Percentiles rank a stretch among this genome's conserved stretches.
phyloP scores from a whole-genome alignment of 2,888 invertebrate genomes.

The Allolobophora icterica region DNA sequence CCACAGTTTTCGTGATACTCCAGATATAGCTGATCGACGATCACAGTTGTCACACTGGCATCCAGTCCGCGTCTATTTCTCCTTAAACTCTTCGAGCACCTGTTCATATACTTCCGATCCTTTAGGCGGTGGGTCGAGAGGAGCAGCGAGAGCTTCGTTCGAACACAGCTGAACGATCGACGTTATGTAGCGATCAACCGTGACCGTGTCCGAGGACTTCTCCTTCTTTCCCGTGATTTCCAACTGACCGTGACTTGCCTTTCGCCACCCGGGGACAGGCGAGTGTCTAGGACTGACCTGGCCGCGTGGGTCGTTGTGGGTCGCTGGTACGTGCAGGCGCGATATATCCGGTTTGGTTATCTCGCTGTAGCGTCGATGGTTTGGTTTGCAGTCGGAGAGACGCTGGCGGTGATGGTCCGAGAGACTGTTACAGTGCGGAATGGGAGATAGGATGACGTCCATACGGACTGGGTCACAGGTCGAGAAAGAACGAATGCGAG shows the following conservation, averaged over 20 bases:
- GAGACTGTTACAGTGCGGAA: not conserved
- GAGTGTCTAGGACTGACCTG: slow-evolving; percentile 1
- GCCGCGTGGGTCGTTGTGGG: not conserved
- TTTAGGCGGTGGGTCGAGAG: slow-evolving; percentile 18
- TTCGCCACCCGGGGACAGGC: not conserved
- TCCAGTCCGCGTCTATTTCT: not conserved
- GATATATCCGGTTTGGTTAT: not conserved
- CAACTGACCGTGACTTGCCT: not conserved
- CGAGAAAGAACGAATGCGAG: not conserved
- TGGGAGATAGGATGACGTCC: not conserved
- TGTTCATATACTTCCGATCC: slow-evolving; percentile 14
- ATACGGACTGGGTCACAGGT: not conserved
- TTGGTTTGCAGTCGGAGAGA: not conserved
- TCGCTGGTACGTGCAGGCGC: not conserved
- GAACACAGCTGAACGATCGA: slow-evolving; percentile 22
- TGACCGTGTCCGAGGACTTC: not conserved
- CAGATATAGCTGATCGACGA: not conserved
- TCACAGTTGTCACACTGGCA: not conserved
- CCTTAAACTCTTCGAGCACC: slow-evolving; percentile 23
- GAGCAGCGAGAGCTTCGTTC: not conserved
- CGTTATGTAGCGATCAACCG: slow-evolving; percentile 19
- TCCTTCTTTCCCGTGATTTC: not conserved
- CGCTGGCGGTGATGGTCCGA: not conserved
- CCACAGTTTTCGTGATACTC: not conserved
- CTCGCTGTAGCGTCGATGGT: slow-evolving; percentile 4